Percentiles rank a stretch among this genome's conserved stretches.
Conservation (phyloP, 23 tunicate species). For the Oikopleura vanhoeffeni region DNA sequence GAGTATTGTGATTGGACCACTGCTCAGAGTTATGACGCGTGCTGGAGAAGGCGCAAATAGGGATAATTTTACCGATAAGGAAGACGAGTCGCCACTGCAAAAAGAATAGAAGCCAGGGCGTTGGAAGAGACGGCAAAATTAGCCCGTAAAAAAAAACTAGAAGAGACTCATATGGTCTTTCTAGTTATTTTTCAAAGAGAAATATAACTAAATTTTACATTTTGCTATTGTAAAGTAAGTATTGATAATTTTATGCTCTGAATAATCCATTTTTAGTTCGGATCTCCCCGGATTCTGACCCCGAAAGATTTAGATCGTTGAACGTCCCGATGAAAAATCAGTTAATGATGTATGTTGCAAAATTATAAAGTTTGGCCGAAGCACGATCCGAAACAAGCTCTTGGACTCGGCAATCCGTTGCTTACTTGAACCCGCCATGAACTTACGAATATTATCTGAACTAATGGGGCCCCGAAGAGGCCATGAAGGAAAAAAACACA, state of each 20-base stretch:
- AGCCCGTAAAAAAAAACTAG: too few relatives aligned
- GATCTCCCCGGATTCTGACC: background rate
- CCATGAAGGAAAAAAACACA: conserved; percentile 45
- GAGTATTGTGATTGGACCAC: too few relatives aligned
- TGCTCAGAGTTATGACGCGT: too few relatives aligned
- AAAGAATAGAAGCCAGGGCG: too few relatives aligned
- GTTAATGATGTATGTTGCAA: conserved; percentile 98
- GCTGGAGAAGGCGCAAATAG: too few relatives aligned
- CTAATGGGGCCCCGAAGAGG: conserved; percentile 35
- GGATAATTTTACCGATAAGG: too few relatives aligned
- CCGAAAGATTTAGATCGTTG: conserved; percentile 77
- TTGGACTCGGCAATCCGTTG: background rate
- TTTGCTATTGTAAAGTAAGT: too few relatives aligned
- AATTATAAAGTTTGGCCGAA: conserved; percentile 32
- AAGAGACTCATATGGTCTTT: too few relatives aligned
- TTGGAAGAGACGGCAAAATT: too few relatives aligned
- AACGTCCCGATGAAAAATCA: conserved; percentile 93
- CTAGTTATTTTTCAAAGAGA: too few relatives aligned
- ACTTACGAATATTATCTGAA: conserved; percentile 53
- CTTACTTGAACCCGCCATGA: conserved; percentile 35
- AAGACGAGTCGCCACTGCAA: too few relatives aligned
- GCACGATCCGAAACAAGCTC: background rate
- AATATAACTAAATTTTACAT: too few relatives aligned
- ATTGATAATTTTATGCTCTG: background rate
- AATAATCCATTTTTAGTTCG: background rate